Base-by-base conservation (phyloP, 2,113 vertebrate genomes). In the Alligator sinensis region DNA sequence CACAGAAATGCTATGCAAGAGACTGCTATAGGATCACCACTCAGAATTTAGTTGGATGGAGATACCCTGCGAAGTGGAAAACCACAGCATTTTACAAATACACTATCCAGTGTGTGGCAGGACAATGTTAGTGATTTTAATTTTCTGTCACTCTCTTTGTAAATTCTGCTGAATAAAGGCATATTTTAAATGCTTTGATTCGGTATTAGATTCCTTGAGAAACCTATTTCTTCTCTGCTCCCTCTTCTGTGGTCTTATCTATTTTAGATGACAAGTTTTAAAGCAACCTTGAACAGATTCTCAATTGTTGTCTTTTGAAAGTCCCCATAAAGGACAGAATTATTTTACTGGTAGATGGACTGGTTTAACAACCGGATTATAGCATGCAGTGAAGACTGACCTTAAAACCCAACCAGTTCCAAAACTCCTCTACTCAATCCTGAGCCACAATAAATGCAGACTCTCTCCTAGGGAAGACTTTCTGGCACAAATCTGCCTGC, bases 121-220 rank as follows among this genome's bases (percentile, higher is more conserved):
- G 7, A 34, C 13, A 3, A 79, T 17, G 15, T 63, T 38, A 0
- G 4, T 38, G 81, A 14, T 16, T 2, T 19, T 0, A 0, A 24
- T 15, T 77, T 87, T 30, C 84, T 82, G 9, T 15, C 80, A 55
- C 54, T 30, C 2, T 22, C 19, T 90, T 94, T 94, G 64, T 94
- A 64, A 78, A 22, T 1, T 14, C 2, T 89, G 85, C 72, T 77
- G 3, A 96, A 96, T 85, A 19, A 82, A 93, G 13, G 21, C 55
- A 30, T 66, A 62, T 13, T 60, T 47, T 17, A 27, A 70, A 25
- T 2, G 0, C 14, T 94, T 89, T 27, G 59, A 12, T 74, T 77
- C 60, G 16, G 14, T 81, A 24, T 34, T 70, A 0, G 0, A 86
- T 59, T 77, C 62, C 79, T n/a, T 6, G 27, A 54, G 74, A 75